Conservation (phyloP, 1,140 invertebrate species). For the Octopus sinensis region DNA sequence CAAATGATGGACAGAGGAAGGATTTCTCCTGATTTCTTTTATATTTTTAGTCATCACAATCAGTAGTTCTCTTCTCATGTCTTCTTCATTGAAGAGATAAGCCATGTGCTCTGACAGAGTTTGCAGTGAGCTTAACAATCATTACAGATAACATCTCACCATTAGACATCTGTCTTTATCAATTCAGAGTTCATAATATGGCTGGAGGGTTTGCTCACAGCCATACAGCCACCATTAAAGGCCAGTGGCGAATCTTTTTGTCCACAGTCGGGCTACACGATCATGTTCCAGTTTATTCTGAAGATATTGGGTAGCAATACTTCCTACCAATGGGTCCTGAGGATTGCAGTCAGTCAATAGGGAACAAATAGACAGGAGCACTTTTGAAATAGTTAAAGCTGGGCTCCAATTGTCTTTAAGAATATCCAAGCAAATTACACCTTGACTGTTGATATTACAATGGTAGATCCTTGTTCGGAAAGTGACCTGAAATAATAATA, state of each 20-base stretch:
- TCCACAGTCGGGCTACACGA: conserved; percentile 94
- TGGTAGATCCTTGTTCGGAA: conserved; percentile 68
- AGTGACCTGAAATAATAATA: conserved; percentile 70
- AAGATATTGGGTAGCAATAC: conserved; percentile 95
- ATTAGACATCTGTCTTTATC: too few species aligned
- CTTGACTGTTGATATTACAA: conserved; percentile 53
- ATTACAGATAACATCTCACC: too few species aligned
- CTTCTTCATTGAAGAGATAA: neutral
- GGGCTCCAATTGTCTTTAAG: conserved; percentile 52
- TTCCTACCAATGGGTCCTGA: conserved; percentile 94
- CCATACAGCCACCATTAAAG: conserved; percentile 4
- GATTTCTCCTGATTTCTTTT: neutral
- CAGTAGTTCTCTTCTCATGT: neutral
- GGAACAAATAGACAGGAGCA: conserved; percentile 74
- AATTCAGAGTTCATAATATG: too few species aligned
- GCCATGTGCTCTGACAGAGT: neutral
- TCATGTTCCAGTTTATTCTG: conserved; percentile 96
- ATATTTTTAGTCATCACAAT: neutral
- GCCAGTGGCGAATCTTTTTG: conserved; percentile 92
- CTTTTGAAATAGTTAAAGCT: conserved; percentile 47
- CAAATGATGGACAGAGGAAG: conserved; percentile 7
- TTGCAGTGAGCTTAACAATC: neutral
- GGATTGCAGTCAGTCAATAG: conserved; percentile 66
- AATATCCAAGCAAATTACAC: conserved; percentile 53
- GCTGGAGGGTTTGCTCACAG: neutral